phyloP scores from a whole-genome alignment of 2,797 vertebrate species.

The Pantherophis alleghaniensis region DNA sequence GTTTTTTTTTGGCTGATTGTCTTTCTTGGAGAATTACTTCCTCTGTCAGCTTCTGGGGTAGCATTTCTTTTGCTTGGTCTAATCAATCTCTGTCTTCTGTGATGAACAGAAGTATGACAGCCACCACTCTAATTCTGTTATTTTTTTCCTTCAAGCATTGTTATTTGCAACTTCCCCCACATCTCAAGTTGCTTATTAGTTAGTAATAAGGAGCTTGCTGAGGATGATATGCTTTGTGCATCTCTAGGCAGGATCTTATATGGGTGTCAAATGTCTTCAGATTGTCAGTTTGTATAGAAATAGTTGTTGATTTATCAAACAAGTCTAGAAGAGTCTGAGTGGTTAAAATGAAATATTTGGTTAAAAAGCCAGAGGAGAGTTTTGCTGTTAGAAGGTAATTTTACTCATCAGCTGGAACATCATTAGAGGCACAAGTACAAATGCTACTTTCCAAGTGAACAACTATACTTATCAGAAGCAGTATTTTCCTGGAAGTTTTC shows the following conservation, averaged over 20 bases:
- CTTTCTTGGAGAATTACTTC: background rate
- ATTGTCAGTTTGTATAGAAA: background rate
- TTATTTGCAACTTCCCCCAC: background rate
- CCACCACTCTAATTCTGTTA: background rate
- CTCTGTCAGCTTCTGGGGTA: background rate
- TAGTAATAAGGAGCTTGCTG: background rate
- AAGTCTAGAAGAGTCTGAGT: background rate
- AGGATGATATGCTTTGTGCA: background rate
- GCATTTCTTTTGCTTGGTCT: background rate
- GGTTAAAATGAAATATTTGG: background rate
- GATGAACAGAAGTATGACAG: background rate
- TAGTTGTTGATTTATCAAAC: background rate
- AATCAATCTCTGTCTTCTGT: background rate
- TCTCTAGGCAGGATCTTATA: background rate
- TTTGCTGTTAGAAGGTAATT: background rate
- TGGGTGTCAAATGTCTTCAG: background rate
- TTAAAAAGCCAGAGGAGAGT: background rate
- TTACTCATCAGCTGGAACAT: background rate
- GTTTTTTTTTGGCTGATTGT: background rate
- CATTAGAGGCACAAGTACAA: background rate
- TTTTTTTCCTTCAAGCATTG: background rate
- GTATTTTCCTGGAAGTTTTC: background rate
- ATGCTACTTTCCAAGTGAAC: background rate
- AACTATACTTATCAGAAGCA: background rate
- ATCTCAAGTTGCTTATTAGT: background rate